Evolutionary conservation across 2,888 invertebrate genomes (phyloP).

Genomic region (Chaetogeoica ovagalla): DNA sequence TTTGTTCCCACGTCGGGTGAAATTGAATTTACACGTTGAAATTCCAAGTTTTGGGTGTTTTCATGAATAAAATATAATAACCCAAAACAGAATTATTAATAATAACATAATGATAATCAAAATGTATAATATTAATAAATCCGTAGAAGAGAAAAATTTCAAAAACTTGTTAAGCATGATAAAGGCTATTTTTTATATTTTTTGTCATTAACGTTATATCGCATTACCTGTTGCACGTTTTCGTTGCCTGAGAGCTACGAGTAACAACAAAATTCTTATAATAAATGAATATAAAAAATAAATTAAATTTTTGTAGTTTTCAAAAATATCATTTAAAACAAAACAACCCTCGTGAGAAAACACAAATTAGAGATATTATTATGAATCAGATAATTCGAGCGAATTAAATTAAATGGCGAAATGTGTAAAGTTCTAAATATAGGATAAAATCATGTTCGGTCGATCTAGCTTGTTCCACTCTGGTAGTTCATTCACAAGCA

Average conservation of each 20-base stretch:
- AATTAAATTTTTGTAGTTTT: neutral
- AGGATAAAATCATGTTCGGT: constrained; percentile 19
- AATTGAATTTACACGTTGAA: constrained; percentile 41
- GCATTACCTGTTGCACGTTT: neutral
- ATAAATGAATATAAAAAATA: neutral
- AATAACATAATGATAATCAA: neutral
- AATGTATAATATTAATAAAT: neutral
- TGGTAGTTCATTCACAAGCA: constrained; percentile 24
- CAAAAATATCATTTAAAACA: neutral
- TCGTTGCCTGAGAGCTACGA: no score
- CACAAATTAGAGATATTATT: neutral
- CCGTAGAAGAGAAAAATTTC: neutral
- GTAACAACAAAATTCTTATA: neutral
- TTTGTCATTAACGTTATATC: constrained; percentile 2
- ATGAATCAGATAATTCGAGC: constrained; percentile 1
- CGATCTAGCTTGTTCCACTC: constrained; percentile 18
- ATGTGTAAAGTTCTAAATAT: constrained; percentile 21
- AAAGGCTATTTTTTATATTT: neutral
- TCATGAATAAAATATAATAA: constrained; percentile 47
- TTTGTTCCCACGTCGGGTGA: constrained; percentile 26
- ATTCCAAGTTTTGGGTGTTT: constrained; percentile 23
- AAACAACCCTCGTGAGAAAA: neutral
- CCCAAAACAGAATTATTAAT: constrained; percentile 15
- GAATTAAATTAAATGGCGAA: neutral
- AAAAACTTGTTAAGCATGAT: neutral